These are phyloP conservation scores for Dicentrarchus labrax DNA, from an alignment of 2,113 vertebrate genomes.

Conservation along the genomic window DNA sequence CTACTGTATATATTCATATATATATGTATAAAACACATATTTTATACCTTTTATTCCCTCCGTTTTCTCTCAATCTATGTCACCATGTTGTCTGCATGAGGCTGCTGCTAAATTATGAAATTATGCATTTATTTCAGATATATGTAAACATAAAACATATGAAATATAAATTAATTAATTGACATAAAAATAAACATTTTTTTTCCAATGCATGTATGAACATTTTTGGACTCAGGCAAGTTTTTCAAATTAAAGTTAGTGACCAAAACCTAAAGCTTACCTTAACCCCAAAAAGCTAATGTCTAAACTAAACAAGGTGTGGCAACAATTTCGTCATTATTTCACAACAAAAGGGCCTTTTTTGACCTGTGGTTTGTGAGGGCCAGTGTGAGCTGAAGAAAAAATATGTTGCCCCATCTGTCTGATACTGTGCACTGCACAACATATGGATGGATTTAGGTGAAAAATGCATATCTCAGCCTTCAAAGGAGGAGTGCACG, in stretches of 20 bases:
- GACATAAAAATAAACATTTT: background rate
- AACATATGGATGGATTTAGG: background rate
- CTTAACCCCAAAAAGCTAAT: background rate
- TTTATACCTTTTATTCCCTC: background rate
- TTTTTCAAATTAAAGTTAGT: background rate
- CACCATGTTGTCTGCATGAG: background rate
- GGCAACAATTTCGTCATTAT: background rate
- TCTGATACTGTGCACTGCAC: background rate
- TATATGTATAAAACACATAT: background rate
- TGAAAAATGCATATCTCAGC: background rate
- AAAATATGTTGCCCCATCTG: constrained; percentile 13
- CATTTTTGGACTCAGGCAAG: background rate
- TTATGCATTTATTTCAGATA: background rate
- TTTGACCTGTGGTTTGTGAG: background rate
- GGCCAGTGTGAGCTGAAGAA: background rate
- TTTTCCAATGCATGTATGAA: background rate
- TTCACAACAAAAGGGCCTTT: background rate
- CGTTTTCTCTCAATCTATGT: background rate
- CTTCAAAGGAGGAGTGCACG: background rate
- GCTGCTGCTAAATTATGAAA: background rate
- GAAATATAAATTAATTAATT: background rate
- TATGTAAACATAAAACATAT: background rate
- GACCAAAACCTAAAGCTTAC: background rate
- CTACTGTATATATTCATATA: constrained; percentile 19
- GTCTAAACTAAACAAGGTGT: background rate